Conservation (phyloP, 2,113 vertebrate species). For the Peromyscus maniculatus region DNA sequence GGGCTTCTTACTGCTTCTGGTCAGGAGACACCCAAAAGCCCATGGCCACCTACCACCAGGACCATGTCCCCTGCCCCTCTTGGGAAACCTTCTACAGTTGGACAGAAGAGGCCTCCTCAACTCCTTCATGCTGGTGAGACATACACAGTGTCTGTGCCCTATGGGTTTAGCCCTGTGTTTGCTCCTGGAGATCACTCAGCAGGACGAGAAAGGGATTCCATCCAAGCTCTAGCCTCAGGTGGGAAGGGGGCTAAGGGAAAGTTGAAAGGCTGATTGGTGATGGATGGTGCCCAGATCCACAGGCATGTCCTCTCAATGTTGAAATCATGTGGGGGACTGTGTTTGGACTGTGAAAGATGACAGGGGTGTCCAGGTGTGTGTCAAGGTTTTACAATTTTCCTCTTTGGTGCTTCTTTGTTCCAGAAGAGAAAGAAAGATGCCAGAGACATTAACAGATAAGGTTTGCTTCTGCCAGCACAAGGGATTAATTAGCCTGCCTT, state of each 20-base stretch:
- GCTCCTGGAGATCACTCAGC: not conserved
- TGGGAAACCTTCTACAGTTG: slow-evolving; percentile 84
- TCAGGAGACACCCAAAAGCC: not conserved
- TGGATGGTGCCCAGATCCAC: not conserved
- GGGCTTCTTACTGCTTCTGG: slow-evolving; percentile 47
- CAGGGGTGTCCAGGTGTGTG: not conserved
- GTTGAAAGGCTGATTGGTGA: too few relatives aligned
- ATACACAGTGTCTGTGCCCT: accelerated
- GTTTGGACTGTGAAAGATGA: not conserved
- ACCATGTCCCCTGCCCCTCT: slow-evolving; percentile 76
- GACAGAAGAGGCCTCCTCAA: slow-evolving; percentile 60
- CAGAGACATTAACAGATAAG: not conserved
- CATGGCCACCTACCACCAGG: slow-evolving; percentile 71
- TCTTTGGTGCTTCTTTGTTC: too few relatives aligned
- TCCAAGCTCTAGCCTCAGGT: not conserved
- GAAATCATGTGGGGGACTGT: not conserved
- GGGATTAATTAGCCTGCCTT: too few relatives aligned
- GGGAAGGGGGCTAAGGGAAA: not conserved
- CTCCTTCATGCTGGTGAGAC: slow-evolving; percentile 80
- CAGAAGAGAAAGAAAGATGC: not conserved
- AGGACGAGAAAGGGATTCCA: not conserved
- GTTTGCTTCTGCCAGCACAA: not conserved
- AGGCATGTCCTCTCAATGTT: accelerated
- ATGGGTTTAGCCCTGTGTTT: not conserved
- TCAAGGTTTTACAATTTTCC: not conserved